Percentiles rank a stretch among this genome's conserved stretches.
Conservation (phyloP, 1,140 invertebrate species). For the Dinothrombium tinctorium region DNA sequence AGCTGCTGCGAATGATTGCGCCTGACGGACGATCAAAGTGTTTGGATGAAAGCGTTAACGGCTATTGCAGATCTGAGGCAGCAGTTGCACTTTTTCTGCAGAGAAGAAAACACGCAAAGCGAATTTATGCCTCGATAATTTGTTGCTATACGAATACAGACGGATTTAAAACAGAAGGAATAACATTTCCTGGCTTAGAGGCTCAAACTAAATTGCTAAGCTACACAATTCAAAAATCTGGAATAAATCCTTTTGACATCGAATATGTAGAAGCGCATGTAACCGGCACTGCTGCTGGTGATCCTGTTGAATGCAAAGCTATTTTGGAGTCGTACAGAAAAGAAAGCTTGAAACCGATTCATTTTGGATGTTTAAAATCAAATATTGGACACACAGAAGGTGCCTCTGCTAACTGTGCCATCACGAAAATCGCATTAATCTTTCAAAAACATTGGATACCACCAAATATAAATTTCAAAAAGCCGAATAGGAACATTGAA, state of each 20-base stretch:
- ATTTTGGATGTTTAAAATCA: conserved; percentile 86
- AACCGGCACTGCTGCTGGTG: conserved; percentile 23
- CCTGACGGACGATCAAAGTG: neutral
- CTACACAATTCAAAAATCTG: conserved; percentile 20
- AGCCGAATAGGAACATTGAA: conserved; percentile 42
- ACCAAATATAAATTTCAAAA: too few relatives aligned
- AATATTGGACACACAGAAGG: conserved; percentile 96
- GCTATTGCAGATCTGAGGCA: neutral
- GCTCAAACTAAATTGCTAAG: conserved; percentile 19
- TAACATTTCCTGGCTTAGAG: conserved; percentile 4
- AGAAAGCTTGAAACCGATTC: conserved; percentile 35
- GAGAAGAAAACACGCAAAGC: conserved; percentile 16
- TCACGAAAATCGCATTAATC: too few relatives aligned
- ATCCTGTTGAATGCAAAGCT: conserved; percentile 54
- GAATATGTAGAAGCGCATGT: conserved; percentile 24
- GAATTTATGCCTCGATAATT: conserved; percentile 29
- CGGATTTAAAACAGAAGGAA: conserved; percentile 45
- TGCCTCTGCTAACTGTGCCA: conserved; percentile 59
- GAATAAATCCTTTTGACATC: conserved; percentile 19
- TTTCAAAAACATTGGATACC: conserved; percentile 33
- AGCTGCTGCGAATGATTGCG: neutral
- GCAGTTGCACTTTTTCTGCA: neutral
- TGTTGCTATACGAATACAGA: conserved; percentile 67
- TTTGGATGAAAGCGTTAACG: neutral
- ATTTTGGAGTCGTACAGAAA: conserved; percentile 54